Evolutionary conservation across 2,888 invertebrate genomes (phyloP).

Genomic region (Formica aserva): DNA sequence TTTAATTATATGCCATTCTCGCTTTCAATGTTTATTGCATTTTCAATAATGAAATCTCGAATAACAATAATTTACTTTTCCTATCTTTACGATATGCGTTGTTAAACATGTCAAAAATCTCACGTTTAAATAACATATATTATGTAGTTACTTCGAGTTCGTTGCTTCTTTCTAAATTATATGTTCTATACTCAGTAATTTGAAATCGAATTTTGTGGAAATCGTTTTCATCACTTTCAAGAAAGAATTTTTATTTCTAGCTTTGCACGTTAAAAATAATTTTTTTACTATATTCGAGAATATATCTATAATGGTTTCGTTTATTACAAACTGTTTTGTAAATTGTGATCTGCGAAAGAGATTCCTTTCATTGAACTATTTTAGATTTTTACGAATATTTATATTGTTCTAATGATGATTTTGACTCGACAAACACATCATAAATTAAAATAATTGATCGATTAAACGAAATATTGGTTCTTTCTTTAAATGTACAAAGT

Average conservation of each 20-base stretch:
- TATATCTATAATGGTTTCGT: slow-evolving; percentile 4
- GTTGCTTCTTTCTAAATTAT: slow-evolving; percentile 24
- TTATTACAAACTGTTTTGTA: slow-evolving; percentile 38
- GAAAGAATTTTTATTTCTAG: slow-evolving; percentile 2
- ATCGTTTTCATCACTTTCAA: slow-evolving; percentile 15
- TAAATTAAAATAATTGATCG: background rate
- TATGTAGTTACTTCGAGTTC: background rate
- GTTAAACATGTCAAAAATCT: slow-evolving; percentile 9
- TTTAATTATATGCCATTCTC: background rate
- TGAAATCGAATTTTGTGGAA: slow-evolving; percentile 7
- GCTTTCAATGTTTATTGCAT: background rate
- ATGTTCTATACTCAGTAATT: background rate
- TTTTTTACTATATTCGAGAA: background rate
- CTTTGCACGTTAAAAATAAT: background rate
- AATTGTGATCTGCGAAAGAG: slow-evolving; percentile 6
- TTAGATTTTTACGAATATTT: background rate
- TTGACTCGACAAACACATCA: background rate
- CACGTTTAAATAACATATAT: slow-evolving; percentile 16
- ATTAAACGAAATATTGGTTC: background rate
- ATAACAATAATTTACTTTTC: background rate
- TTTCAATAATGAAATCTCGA: background rate
- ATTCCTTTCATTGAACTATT: background rate
- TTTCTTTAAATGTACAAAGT: background rate
- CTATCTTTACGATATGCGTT: background rate
- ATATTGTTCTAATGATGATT: background rate